Evolutionary conservation across 1,140 invertebrate species (phyloP).

Genomic region (Sycobia sp.): DNA sequence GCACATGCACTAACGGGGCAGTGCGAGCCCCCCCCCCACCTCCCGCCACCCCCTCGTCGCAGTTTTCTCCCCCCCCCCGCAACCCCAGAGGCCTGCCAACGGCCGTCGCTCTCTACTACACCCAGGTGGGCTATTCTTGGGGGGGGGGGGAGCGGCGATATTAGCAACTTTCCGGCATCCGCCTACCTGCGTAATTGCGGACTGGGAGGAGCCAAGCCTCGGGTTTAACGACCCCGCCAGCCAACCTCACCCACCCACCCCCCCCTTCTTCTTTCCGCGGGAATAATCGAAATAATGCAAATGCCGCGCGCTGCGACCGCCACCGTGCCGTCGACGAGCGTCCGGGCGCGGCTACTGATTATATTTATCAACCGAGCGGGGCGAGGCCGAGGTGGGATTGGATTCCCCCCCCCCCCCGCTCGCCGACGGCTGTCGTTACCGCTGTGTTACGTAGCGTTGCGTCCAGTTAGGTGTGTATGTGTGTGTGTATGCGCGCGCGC

Average conservation of each 20-base stretch:
- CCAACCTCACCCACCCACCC: neutral
- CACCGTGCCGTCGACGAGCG: neutral
- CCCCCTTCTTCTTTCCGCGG: neutral
- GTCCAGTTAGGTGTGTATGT: no score
- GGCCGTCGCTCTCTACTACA: constrained; percentile 5
- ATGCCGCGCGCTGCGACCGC: no score
- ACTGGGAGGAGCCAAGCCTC: neutral
- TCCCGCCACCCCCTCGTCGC: no score
- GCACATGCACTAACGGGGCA: no score
- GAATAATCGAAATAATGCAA: constrained; percentile 30
- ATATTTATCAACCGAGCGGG: constrained; percentile 1
- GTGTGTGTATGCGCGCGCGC: no score
- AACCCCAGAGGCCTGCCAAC: no score
- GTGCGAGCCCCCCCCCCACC: no score
- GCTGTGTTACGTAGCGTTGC: no score
- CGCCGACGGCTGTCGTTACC: no score
- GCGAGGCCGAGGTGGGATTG: neutral
- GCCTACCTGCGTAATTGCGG: constrained; percentile 1
- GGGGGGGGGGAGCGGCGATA: neutral
- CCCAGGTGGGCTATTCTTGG: neutral
- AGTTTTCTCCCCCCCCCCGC: no score
- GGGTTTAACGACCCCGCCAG: neutral
- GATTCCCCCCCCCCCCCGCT: no score
- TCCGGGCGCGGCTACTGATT: neutral
- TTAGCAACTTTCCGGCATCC: neutral